These are phyloP conservation scores for Fregata magnificens DNA, from an alignment of 2,113 vertebrate genomes.

Conservation along the genomic window DNA sequence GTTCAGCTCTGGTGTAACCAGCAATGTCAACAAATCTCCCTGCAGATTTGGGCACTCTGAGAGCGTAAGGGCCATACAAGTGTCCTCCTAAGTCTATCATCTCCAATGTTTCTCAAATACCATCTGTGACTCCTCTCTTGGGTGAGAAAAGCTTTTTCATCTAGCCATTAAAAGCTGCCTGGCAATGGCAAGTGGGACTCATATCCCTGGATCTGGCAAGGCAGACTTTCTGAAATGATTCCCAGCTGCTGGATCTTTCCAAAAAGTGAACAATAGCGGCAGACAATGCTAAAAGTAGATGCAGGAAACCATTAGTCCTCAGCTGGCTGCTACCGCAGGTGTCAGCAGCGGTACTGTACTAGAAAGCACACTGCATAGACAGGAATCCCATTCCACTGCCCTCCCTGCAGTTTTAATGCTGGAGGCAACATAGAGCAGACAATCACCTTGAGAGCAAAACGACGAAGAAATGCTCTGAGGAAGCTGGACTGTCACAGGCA, in stretches of 20 bases:
- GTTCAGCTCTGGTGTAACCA: not conserved
- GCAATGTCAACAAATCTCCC: not conserved
- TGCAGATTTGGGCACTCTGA: not conserved
- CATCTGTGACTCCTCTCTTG: constrained; percentile 3
- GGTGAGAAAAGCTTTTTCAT: constrained; percentile 13
- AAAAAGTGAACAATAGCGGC: constrained; percentile 12
- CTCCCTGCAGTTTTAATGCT: fast-evolving
- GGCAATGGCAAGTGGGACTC: constrained; percentile 1
- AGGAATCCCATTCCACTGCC: not conserved
- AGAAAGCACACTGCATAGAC: not conserved
- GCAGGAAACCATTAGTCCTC: not conserved
- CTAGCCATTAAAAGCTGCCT: constrained; percentile 18
- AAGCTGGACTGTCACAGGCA: not conserved
- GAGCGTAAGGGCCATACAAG: not conserved
- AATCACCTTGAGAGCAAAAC: not conserved
- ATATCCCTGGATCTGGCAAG: constrained; percentile 30
- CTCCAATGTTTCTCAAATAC: not conserved
- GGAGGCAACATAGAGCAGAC: not conserved
- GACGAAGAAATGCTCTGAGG: fast-evolving
- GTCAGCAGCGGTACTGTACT: not conserved
- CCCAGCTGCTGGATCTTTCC: constrained; percentile 31
- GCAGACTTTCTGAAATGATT: constrained; percentile 36
- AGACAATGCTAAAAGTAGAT: constrained; percentile 20
- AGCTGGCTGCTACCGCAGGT: not conserved
- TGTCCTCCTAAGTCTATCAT: not conserved